Evolutionary conservation across 1,140 invertebrate species (phyloP).

Genomic region (Portunus trituberculatus): DNA sequence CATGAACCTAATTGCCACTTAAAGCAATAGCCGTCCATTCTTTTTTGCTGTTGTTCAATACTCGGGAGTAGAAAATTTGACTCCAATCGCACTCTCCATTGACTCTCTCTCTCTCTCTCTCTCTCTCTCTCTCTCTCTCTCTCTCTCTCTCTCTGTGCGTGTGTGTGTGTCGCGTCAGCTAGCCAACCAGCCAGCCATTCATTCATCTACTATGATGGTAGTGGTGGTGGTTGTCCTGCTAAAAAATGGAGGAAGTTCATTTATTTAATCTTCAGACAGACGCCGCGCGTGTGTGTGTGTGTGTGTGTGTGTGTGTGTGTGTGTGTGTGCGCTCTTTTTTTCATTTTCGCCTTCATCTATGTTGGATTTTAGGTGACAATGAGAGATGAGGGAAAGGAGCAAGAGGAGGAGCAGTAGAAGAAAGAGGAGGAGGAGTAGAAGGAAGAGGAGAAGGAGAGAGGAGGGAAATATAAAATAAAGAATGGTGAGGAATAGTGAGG

Average conservation of each 20-base stretch:
- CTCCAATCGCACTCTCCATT: neutral
- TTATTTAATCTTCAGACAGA: neutral
- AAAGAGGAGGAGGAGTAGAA: neutral
- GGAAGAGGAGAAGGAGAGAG: neutral
- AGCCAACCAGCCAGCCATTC: neutral
- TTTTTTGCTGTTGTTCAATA: too few species aligned
- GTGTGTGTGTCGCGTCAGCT: neutral
- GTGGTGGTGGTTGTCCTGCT: neutral
- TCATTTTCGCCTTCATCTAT: too few species aligned
- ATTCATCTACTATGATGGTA: neutral
- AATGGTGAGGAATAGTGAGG: too few species aligned
- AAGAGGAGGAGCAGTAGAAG: neutral
- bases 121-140: conserved; percentile 15
- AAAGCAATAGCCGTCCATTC: too few species aligned
- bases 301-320: too few species aligned
- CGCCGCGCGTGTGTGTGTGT: too few species aligned
- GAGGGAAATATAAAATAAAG: neutral
- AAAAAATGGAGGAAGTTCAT: neutral
- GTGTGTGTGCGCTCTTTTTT: too few species aligned
- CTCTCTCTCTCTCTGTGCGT: neutral
- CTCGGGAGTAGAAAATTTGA: too few species aligned
- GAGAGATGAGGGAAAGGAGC: neutral
- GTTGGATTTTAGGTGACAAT: too few species aligned
- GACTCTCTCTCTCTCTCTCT: neutral
- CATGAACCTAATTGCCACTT: too few species aligned